Evolutionary conservation across 2,888 invertebrate species (phyloP).

Genomic region (Noctuana brunneofusca): DNA sequence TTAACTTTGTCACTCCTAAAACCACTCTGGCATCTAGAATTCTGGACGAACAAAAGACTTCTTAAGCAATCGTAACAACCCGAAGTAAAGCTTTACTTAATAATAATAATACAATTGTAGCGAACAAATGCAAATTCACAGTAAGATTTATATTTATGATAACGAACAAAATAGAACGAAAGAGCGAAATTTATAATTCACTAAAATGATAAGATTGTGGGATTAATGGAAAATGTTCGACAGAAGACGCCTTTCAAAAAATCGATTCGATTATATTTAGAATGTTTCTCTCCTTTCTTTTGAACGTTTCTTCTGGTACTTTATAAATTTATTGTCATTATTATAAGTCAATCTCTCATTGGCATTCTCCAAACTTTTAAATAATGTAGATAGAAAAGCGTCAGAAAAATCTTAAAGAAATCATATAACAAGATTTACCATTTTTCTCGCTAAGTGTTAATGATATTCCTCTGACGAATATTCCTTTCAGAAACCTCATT

Average conservation of each 20-base stretch:
- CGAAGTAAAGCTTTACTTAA: neutral
- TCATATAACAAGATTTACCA: neutral
- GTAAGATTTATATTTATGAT: too few species aligned
- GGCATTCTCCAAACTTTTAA: neutral
- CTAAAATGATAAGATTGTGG: too few species aligned
- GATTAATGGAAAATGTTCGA: too few species aligned
- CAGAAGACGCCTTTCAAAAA: too few species aligned
- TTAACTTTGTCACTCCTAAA: neutral
- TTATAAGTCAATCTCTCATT: too few species aligned
- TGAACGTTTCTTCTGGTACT: too few species aligned
- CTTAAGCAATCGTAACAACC: neutral
- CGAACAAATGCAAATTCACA: neutral
- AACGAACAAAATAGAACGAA: too few species aligned
- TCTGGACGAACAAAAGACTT: neutral
- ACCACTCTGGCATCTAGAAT: neutral
- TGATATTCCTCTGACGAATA: constrained; percentile 1
- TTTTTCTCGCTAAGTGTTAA: neutral
- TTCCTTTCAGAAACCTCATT: constrained; percentile 7
- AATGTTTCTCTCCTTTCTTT: too few species aligned
- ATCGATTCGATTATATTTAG: too few species aligned
- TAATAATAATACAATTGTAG: neutral
- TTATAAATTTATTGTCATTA: too few species aligned
- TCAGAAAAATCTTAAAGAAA: neutral
- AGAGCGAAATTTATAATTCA: too few species aligned
- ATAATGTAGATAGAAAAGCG: neutral